These are phyloP conservation scores for Steromphala cineraria DNA, from an alignment of 2,888 invertebrate genomes.

Conservation along the genomic window DNA sequence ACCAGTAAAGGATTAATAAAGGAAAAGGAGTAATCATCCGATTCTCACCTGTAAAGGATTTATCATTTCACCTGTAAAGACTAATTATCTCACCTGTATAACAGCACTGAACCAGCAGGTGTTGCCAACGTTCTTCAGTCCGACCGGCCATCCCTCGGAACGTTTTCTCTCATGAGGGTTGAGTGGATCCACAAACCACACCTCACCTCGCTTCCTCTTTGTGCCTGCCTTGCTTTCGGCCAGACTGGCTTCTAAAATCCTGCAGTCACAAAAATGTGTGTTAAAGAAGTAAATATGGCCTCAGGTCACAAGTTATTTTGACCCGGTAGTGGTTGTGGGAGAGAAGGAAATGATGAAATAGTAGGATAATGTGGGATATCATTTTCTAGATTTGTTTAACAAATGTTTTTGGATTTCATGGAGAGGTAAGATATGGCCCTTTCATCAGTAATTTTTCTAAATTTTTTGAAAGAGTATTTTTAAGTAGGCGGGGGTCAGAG, in stretches of 20 bases:
- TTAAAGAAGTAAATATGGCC: too few relatives aligned
- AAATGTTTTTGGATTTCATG: too few relatives aligned
- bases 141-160: slow-evolving; percentile 75
- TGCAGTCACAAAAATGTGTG: slow-evolving; percentile 35
- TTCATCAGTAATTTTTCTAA: too few relatives aligned
- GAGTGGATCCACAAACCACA: slow-evolving; percentile 75
- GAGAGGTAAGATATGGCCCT: too few relatives aligned
- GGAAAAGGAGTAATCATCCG: too few relatives aligned
- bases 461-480: too few relatives aligned
- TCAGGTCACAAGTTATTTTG: too few relatives aligned
- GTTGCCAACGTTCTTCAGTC: slow-evolving; percentile 77
- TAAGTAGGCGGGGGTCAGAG: too few relatives aligned
- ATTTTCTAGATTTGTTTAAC: too few relatives aligned
- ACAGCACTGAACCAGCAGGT: slow-evolving; percentile 78
- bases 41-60: background rate
- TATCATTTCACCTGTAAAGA: background rate
- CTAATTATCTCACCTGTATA: slow-evolving; percentile 72
- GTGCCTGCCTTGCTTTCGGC: slow-evolving; percentile 75
- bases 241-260: slow-evolving; percentile 76
- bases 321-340: too few relatives aligned
- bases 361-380: too few relatives aligned
- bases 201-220: slow-evolving; percentile 73
- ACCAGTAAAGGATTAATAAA: background rate
- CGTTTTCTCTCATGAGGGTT: slow-evolving; percentile 75
- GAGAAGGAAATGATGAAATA: too few relatives aligned